A percentile compares a stretch with the other conserved stretches of the same genome.
Conservation (phyloP, 2,888 invertebrate species). For the Hoplodrina blanda region DNA sequence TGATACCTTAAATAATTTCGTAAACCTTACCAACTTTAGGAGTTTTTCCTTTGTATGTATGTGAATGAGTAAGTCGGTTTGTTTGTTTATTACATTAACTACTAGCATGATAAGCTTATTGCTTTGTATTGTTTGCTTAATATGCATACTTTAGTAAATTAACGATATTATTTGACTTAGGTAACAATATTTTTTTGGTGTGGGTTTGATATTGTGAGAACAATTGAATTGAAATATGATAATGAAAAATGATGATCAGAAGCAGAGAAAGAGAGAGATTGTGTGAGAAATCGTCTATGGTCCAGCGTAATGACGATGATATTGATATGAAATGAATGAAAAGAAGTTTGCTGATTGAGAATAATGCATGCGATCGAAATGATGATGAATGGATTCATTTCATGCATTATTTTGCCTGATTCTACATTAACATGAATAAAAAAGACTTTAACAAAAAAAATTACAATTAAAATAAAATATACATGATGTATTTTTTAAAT, state of each 20-base stretch:
- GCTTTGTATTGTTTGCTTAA: not conserved
- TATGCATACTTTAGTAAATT: too few species aligned
- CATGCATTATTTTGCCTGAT: constrained; percentile 59
- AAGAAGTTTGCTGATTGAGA: constrained; percentile 61
- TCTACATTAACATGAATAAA: constrained; percentile 27
- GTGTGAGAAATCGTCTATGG: constrained; percentile 19
- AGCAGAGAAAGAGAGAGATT: constrained; percentile 60
- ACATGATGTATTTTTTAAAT: not conserved
- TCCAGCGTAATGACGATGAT: constrained; percentile 26
- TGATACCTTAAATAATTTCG: too few species aligned
- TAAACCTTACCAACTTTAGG: too few species aligned
- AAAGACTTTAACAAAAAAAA: not conserved
- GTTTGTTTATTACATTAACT: not conserved
- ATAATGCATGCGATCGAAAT: constrained; percentile 46
- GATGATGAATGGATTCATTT: constrained; percentile 51
- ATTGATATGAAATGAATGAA: constrained; percentile 51
- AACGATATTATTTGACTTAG: too few species aligned
- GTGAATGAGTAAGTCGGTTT: not conserved
- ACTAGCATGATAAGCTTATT: not conserved
- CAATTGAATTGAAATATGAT: constrained; percentile 4
- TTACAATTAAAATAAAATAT: not conserved
- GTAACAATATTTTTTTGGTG: too few species aligned
- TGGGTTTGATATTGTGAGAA: not conserved
- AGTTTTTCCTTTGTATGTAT: not conserved
- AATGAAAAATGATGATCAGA: constrained; percentile 44